phyloP scores from a whole-genome alignment of 2,113 vertebrate genomes.

The Pogonocichla stellata region DNA sequence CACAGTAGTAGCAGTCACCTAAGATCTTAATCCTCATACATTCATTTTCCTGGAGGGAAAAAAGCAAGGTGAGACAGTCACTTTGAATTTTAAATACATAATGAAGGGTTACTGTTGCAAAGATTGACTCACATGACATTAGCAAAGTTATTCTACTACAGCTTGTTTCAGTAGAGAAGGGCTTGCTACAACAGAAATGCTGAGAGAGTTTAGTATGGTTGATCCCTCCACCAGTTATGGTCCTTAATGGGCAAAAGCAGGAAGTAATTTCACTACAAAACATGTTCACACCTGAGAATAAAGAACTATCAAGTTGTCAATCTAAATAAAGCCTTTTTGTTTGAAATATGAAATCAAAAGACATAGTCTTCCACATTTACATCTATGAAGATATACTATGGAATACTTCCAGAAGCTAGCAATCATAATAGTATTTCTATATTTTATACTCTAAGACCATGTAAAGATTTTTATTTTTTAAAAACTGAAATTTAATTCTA shows the following conservation, averaged over 20 bases:
- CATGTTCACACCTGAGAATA: neutral
- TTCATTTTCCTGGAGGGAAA: conserved; percentile 89
- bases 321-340: neutral
- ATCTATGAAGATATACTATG: neutral
- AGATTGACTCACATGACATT: neutral
- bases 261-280: neutral
- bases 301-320: neutral
- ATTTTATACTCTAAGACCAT: neutral
- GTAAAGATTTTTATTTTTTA: neutral
- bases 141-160: neutral
- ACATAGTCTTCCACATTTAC: neutral
- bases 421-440: neutral
- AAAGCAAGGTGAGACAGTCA: neutral
- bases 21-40: conserved; percentile 99
- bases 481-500: neutral
- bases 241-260: neutral
- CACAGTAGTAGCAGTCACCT: conserved; percentile 98
- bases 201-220: neutral
- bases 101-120: neutral
- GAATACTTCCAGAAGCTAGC: neutral
- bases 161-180: neutral
- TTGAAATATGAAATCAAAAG: neutral
- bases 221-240: neutral
- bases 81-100: neutral
- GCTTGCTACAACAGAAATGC: neutral